Percentiles rank a stretch among this genome's conserved stretches.
phyloP scores from a whole-genome alignment of 2,888 invertebrate species.

The Drosophila putrida region DNA sequence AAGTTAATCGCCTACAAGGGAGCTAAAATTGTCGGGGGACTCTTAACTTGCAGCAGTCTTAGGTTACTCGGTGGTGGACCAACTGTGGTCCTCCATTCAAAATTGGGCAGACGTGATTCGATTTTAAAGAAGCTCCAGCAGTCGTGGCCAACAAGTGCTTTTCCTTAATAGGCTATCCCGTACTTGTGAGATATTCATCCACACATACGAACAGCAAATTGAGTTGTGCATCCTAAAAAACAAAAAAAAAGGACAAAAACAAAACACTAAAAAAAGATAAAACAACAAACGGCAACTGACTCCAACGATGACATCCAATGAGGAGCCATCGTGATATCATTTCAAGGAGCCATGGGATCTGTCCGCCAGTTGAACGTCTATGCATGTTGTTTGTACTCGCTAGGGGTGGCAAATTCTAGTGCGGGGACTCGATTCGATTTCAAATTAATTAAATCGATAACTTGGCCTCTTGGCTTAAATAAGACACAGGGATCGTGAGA shows the following conservation, averaged over 20 bases:
- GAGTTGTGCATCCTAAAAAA: slow-evolving; percentile 73
- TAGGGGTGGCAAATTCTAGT: slow-evolving; percentile 3
- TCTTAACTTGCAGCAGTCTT: slow-evolving; percentile 5
- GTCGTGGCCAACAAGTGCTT: slow-evolving; percentile 19
- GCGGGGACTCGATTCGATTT: too few relatives aligned
- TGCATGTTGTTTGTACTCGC: not conserved
- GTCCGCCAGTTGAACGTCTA: slow-evolving; percentile 1
- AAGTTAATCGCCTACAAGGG: slow-evolving; percentile 81
- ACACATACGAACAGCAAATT: slow-evolving; percentile 62
- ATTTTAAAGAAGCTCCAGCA: slow-evolving; percentile 77
- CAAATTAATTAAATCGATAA: too few relatives aligned
- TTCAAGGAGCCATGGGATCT: slow-evolving; percentile 29
- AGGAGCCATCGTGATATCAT: slow-evolving; percentile 60
- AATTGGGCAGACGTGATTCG: slow-evolving; percentile 83
- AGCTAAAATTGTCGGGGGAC: slow-evolving; percentile 72
- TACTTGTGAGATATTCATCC: slow-evolving; percentile 20
- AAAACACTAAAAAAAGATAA: slow-evolving; percentile 1
- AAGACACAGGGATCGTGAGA: too few relatives aligned
- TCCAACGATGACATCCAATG: slow-evolving; percentile 44
- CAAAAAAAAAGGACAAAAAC: slow-evolving; percentile 5
- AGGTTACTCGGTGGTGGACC: slow-evolving; percentile 11
- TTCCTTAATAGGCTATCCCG: slow-evolving; percentile 56
- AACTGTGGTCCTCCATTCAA: slow-evolving; percentile 40
- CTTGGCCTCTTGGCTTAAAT: too few relatives aligned
- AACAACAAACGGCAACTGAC: slow-evolving; percentile 23